A percentile compares a stretch with the other conserved stretches of the same genome.
phyloP scores from a whole-genome alignment of 2,113 vertebrate species.

The Ranitomeya imitator region DNA sequence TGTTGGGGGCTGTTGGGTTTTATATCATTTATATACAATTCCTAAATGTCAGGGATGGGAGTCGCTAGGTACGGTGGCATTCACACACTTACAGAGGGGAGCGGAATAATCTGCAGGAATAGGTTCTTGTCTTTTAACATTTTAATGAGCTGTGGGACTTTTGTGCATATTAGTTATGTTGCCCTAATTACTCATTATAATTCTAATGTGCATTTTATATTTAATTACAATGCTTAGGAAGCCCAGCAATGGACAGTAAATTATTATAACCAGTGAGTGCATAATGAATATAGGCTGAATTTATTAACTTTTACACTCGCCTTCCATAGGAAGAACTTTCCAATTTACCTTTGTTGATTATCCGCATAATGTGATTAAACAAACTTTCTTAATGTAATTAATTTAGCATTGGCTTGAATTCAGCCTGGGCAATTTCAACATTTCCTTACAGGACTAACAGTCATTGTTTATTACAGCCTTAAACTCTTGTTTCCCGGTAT shows the following conservation, averaged over 20 bases:
- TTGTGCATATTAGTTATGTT: slow-evolving; percentile 75
- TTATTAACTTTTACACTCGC: slow-evolving; percentile 78
- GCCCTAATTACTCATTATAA: slow-evolving; percentile 80
- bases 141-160: slow-evolving; percentile 78
- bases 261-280: slow-evolving; percentile 79
- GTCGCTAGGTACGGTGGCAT: background rate
- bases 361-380: slow-evolving; percentile 73
- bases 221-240: slow-evolving; percentile 86
- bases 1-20: slow-evolving; percentile 25
- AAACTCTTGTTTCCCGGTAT: background rate
- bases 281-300: slow-evolving; percentile 75
- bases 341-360: slow-evolving; percentile 75
- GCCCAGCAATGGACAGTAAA: slow-evolving; percentile 79
- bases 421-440: slow-evolving; percentile 14
- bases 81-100: slow-evolving; percentile 54
- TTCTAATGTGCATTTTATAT: slow-evolving; percentile 83
- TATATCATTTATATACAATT: slow-evolving; percentile 56
- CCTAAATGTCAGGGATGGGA: slow-evolving; percentile 52
- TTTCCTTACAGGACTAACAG: background rate
- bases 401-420: slow-evolving; percentile 14
- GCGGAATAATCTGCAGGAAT: slow-evolving; percentile 60
- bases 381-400: slow-evolving; percentile 66
- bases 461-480: background rate
- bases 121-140: slow-evolving; percentile 71
- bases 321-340: slow-evolving; percentile 70